Evolutionary conservation across 2,797 vertebrate genomes (phyloP), one percentile per base, ranked within the genome.

Genomic region (Anguilla pacifica): DNA sequence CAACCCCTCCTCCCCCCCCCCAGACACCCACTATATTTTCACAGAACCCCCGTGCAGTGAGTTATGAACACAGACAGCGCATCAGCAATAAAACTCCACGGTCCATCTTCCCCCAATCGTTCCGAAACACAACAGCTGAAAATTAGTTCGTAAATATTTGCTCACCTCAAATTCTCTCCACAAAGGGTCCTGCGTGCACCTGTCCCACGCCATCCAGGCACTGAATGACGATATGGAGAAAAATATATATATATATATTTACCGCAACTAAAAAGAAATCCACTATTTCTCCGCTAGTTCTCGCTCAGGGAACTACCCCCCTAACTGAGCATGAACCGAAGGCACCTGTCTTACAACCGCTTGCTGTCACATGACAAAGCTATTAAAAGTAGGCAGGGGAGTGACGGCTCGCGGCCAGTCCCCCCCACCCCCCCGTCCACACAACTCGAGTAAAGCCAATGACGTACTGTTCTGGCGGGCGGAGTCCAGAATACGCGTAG

Each of bases 261-360:
- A 74, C 61, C 59, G 90, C 88, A 85, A 85, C 25, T 87, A 49
- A 88, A 85, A 87, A 88, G 88, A 91, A 92, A 96, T 96, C 96
- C 96, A 95, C 94, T 91, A 93, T 91, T 93, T 94, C 92, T 95
- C 95, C 95, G 93, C 91, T 93, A 92, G 95, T 95, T 91, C 97
- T 96, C 97, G 94, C 97, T 96, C 97, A 96, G 96, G 96, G 97
- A 95, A 96, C 96, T 96, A 95, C 97, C 97, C 96, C 97, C 97
- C 97, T 95, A 79, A 97, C 97, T 97, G 98, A 97, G 97, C 96
- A 96, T 97, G 97, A 97, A 97, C 97, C 95, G 96, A 97, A 97
- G 98, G 98, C 98, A 99, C 98, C 98, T 99, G 98, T 98, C 98
- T 98, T 98, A 99, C 98, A 98, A 98, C 98, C 97, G 97, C 96